Percentiles rank a stretch among this genome's conserved stretches.
Conservation (phyloP, 2,888 invertebrate species). For the Dendrolimus pini region DNA sequence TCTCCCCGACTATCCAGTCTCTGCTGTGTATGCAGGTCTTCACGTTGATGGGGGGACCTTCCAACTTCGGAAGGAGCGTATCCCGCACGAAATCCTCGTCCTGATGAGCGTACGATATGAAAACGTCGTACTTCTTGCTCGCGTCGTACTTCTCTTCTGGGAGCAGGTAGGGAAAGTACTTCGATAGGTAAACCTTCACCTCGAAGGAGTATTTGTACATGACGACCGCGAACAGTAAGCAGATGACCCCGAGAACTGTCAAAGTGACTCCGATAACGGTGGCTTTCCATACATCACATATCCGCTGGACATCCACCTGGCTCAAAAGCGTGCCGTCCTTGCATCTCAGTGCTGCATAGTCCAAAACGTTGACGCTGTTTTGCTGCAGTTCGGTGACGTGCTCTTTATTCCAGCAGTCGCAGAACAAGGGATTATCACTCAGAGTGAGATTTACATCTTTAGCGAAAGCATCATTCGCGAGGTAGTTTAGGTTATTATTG, state of each 20-base stretch:
- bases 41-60: constrained; percentile 52
- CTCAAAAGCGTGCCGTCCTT: constrained; percentile 3
- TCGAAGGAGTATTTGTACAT: constrained; percentile 18
- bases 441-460: constrained; percentile 9
- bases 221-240: constrained; percentile 4
- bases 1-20: constrained; percentile 85
- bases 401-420: constrained; percentile 11
- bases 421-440: constrained; percentile 9
- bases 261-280: constrained; percentile 11
- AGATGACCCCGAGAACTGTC: constrained; percentile 4
- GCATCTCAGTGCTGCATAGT: constrained; percentile 8
- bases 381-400: constrained; percentile 6
- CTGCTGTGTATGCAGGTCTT: constrained; percentile 83
- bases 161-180: constrained; percentile 12
- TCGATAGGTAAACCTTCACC: constrained; percentile 17
- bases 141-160: constrained; percentile 19
- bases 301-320: constrained; percentile 7
- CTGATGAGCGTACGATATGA: constrained; percentile 86
- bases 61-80: constrained; percentile 80
- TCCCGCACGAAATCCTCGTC: constrained; percentile 83
- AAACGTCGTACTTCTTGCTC: constrained; percentile 81
- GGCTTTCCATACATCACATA: constrained; percentile 23
- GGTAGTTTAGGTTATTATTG: constrained; percentile 4
- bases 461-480: constrained; percentile 4
- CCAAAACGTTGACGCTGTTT: constrained; percentile 2